phyloP scores from a whole-genome alignment of 1,140 invertebrate species.

The Papilio machaon region DNA sequence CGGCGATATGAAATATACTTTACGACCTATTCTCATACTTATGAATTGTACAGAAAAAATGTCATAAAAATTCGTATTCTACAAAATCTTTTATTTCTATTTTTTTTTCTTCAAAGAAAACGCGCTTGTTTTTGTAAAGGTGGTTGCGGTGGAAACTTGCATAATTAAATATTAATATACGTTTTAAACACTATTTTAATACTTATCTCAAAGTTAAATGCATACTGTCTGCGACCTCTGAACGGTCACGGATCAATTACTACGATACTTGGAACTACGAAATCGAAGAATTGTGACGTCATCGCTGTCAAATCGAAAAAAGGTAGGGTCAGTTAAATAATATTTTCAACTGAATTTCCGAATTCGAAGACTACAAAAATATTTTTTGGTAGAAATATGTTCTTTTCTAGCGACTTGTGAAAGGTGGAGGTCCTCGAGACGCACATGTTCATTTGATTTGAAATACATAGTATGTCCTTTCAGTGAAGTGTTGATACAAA shows the following conservation, averaged over 20 bases:
- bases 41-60: no score
- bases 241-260: background rate
- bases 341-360: background rate
- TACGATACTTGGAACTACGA: slow-evolving; percentile 10
- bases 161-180: no score
- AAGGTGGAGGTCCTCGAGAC: background rate
- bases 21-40: background rate
- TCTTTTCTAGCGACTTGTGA: background rate
- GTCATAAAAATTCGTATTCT: background rate
- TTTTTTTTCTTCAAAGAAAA: no score
- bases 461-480: background rate
- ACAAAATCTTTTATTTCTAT: background rate
- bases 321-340: no score
- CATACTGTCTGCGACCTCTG: background rate
- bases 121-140: no score
- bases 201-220: no score
- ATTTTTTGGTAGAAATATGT: background rate
- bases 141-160: no score
- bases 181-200: no score
- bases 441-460: background rate
- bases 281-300: background rate
- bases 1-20: background rate
- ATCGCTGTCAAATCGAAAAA: no score
- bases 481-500: background rate
- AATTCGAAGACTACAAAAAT: background rate